These are phyloP conservation scores for Pseudochaenichthys georgianus DNA, from an alignment of 2,797 vertebrate species.

Conservation along the genomic window DNA sequence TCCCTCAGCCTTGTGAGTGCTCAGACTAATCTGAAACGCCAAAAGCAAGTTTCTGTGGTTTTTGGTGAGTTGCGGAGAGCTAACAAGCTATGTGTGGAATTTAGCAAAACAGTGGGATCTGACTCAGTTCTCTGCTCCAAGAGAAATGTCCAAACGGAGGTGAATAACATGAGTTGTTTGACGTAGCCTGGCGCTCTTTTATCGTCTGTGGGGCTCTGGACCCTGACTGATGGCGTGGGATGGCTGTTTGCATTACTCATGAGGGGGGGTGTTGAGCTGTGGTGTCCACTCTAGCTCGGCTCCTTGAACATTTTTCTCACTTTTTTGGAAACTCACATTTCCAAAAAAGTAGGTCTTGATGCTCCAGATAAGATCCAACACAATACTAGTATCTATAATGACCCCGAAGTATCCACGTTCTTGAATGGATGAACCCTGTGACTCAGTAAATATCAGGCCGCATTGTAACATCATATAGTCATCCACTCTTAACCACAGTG, in stretches of 20 bases:
- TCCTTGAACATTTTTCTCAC: background rate
- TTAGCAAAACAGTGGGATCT: constrained; percentile 61
- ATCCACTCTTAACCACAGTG: background rate
- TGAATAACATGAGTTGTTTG: constrained; percentile 41
- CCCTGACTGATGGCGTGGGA: constrained; percentile 43
- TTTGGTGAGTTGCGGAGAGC: constrained; percentile 47
- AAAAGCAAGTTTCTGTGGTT: constrained; percentile 67
- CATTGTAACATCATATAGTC: background rate
- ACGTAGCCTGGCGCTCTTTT: constrained; percentile 30
- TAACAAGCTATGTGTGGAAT: constrained; percentile 69
- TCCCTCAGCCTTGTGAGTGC: constrained; percentile 39
- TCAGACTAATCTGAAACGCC: constrained; percentile 53
- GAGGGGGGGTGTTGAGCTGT: background rate
- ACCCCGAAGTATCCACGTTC: no score
- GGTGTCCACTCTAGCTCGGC: background rate
- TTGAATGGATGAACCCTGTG: background rate
- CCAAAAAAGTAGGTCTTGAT: no score
- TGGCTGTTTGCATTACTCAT: constrained; percentile 30
- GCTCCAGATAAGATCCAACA: no score
- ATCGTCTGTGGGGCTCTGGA: constrained; percentile 49
- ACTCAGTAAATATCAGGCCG: background rate
- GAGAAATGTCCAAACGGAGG: constrained; percentile 44
- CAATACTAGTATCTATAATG: no score
- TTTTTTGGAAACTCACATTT: background rate
- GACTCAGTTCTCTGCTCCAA: constrained; percentile 42